phyloP scores from a whole-genome alignment of 2,888 invertebrate species.

The Drosophila mimetica region DNA sequence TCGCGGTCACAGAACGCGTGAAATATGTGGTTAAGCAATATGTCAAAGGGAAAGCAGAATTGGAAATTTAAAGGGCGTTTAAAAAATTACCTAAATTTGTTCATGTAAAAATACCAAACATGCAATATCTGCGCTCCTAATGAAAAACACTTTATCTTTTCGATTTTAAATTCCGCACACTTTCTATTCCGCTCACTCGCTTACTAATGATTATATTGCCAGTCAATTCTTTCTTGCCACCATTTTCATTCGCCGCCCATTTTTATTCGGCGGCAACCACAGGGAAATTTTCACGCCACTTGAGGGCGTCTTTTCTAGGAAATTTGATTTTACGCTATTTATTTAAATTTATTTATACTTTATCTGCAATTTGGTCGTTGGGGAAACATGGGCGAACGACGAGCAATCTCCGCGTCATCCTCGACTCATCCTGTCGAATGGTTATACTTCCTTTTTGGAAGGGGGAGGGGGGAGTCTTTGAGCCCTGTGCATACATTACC shows the following conservation, averaged over 20 bases:
- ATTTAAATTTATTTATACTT: constrained; percentile 76
- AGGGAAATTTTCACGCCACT: constrained; percentile 26
- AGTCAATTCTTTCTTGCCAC: constrained; percentile 2
- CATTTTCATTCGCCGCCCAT: not conserved
- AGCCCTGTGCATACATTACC: constrained; percentile 41
- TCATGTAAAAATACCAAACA: too few relatives aligned
- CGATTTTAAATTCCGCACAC: too few relatives aligned
- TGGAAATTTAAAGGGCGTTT: not conserved
- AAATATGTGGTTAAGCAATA: constrained; percentile 1
- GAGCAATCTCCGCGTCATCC: constrained; percentile 45
- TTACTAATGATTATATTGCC: constrained; percentile 19
- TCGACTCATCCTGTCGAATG: constrained; percentile 27
- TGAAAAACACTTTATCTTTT: not conserved
- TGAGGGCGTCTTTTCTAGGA: constrained; percentile 27
- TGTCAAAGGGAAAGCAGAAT: not conserved
- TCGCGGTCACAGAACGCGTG: constrained; percentile 6
- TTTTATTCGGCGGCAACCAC: not conserved
- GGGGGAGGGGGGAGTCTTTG: not conserved
- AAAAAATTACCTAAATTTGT: too few relatives aligned
- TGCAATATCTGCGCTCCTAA: not conserved
- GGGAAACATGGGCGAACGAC: constrained; percentile 16
- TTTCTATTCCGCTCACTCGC: not conserved
- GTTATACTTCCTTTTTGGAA: constrained; percentile 1
- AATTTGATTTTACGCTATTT: constrained; percentile 71
- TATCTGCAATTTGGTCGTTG: constrained; percentile 59